Evolutionary conservation across 2,888 invertebrate species (phyloP).

Genomic region (Agrilus cyanescens): DNA sequence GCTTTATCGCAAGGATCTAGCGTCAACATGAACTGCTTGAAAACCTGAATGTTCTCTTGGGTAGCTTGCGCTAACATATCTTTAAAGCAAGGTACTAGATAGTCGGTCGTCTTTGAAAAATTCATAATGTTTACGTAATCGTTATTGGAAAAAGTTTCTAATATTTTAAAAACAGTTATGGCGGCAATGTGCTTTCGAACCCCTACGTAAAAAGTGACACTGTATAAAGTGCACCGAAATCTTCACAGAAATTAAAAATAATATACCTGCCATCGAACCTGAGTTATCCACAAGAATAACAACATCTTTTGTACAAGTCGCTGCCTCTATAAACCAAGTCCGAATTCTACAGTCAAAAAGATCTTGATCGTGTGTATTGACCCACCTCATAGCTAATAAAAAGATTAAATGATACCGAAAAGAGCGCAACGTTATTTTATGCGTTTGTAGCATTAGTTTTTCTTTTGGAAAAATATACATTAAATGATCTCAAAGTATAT

Average conservation of each 20-base stretch:
- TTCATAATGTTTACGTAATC: constrained; percentile 91
- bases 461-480: too few relatives aligned
- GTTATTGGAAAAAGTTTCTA: constrained; percentile 94
- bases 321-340: constrained; percentile 96
- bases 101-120: constrained; percentile 56
- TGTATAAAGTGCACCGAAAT: background rate
- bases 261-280: constrained; percentile 86
- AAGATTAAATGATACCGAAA: too few relatives aligned
- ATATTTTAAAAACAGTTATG: constrained; percentile 74
- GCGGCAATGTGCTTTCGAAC: constrained; percentile 58
- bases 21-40: constrained; percentile 55
- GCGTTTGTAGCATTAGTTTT: too few relatives aligned
- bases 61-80: constrained; percentile 80
- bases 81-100: constrained; percentile 76
- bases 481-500: background rate
- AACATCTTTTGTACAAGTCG: constrained; percentile 95
- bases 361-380: constrained; percentile 44
- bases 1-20: constrained; percentile 69
- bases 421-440: too few relatives aligned
- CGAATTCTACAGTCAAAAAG: constrained; percentile 86
- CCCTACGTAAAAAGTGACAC: constrained; percentile 19
- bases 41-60: constrained; percentile 66
- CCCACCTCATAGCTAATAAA: constrained; percentile 55
- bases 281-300: constrained; percentile 90
- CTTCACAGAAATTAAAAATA: constrained; percentile 31